These are phyloP conservation scores for Clitarchus hookeri DNA, from an alignment of 2,888 invertebrate genomes.

Conservation along the genomic window DNA sequence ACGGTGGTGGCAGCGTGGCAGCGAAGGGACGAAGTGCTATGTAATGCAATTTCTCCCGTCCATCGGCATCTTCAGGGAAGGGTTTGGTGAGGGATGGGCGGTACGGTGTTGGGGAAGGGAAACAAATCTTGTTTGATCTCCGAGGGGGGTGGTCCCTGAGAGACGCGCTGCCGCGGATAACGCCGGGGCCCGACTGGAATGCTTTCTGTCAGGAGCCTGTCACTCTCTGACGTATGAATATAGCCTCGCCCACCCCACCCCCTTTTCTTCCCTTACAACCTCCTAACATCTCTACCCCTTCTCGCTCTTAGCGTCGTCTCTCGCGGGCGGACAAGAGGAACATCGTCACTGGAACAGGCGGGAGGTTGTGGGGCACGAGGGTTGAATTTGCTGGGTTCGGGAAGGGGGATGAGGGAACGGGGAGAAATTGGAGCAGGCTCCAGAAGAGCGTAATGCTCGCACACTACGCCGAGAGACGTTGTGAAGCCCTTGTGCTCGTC, in stretches of 20 bases:
- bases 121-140: slow-evolving; percentile 14
- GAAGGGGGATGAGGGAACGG: not conserved
- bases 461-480: not conserved
- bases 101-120: not conserved
- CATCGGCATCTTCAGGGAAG: not conserved
- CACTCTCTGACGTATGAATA: slow-evolving; percentile 11
- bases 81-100: not conserved
- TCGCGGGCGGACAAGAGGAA: not conserved
- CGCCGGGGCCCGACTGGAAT: not conserved
- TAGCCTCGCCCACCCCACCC: not conserved
- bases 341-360: not conserved
- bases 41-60: not conserved
- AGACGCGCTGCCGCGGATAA: not conserved
- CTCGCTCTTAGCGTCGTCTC: not conserved
- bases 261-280: not conserved
- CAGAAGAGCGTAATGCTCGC: not conserved
- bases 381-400: no score
- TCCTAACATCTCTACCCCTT: not conserved
- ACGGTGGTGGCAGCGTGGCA: not conserved
- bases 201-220: slow-evolving; percentile 14
- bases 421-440: not conserved
- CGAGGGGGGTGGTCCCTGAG: not conserved
- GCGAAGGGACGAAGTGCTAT: not conserved
- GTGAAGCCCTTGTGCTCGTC: not conserved
- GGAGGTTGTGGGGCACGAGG: not conserved